Evolutionary conservation across 2,888 invertebrate species (phyloP).

Genomic region (Scaptomyza tumidula): DNA sequence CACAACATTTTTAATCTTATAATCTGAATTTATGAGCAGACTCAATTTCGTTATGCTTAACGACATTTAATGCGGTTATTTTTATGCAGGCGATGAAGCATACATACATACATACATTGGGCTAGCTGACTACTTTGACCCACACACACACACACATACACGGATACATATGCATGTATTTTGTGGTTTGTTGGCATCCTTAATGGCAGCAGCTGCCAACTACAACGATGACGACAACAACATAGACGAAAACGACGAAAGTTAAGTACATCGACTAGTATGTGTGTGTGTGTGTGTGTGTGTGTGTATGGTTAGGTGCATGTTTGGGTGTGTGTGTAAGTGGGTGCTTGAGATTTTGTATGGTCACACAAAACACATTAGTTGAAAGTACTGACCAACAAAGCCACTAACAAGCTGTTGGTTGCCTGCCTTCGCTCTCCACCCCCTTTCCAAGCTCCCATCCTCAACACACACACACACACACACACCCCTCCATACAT

Average conservation of each 20-base stretch:
- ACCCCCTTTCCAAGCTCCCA: not conserved
- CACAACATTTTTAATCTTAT: slow-evolving; percentile 81
- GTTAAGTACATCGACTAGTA: slow-evolving; percentile 69
- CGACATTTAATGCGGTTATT: slow-evolving; percentile 79
- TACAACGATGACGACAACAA: slow-evolving; percentile 26
- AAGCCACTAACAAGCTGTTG: slow-evolving; percentile 81
- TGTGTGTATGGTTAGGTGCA: slow-evolving; percentile 20
- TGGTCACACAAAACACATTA: slow-evolving; percentile 79
- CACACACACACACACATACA: slow-evolving; percentile 17
- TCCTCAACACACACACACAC: not conserved
- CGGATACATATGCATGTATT: slow-evolving; percentile 23
- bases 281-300: slow-evolving; percentile 17
- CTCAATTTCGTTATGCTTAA: slow-evolving; percentile 81
- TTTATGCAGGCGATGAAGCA: slow-evolving; percentile 59
- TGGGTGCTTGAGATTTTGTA: slow-evolving; percentile 75
- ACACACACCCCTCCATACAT: slow-evolving; percentile 27
- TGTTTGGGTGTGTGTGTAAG: slow-evolving; percentile 49
- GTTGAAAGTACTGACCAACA: slow-evolving; percentile 81
- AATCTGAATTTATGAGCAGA: slow-evolving; percentile 81
- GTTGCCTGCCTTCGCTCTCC: slow-evolving; percentile 23
- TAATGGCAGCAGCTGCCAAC: slow-evolving; percentile 51
- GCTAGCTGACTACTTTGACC: too few species aligned
- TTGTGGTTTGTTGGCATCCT: slow-evolving; percentile 70
- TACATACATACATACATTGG: slow-evolving; percentile 16
- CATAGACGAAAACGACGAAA: slow-evolving; percentile 40